phyloP scores from a whole-genome alignment of 92 coral and sea anemone species.

The Epizoanthus illoricatus region DNA sequence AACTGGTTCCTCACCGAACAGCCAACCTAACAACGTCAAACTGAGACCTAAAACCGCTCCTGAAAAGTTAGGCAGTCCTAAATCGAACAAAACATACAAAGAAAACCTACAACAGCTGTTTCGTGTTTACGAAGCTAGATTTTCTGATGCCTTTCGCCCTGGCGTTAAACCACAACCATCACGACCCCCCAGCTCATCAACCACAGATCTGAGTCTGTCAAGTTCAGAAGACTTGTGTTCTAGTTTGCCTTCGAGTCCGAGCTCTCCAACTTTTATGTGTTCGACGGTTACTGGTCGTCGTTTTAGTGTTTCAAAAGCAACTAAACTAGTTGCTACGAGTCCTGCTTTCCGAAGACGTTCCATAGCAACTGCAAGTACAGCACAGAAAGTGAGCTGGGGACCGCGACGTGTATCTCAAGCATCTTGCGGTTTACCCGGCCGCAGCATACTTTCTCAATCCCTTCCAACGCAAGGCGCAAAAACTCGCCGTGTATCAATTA shows the following conservation, averaged over 20 bases:
- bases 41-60: slow-evolving; percentile 72
- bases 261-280: slow-evolving; percentile 32
- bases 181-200: slow-evolving; percentile 15
- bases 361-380: slow-evolving; percentile 54
- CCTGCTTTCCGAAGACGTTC: slow-evolving; percentile 64
- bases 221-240: slow-evolving; percentile 57
- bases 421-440: slow-evolving; percentile 33
- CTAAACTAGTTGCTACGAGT: slow-evolving; percentile 41
- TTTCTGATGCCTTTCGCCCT: slow-evolving; percentile 62
- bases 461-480: slow-evolving; percentile 38
- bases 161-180: slow-evolving; percentile 55
- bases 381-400: slow-evolving; percentile 11
- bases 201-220: slow-evolving; percentile 33
- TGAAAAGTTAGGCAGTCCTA: slow-evolving; percentile 23
- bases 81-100: slow-evolving; percentile 50
- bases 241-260: slow-evolving; percentile 15
- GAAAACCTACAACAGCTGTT: slow-evolving; percentile 60
- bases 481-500: slow-evolving; percentile 74
- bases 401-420: slow-evolving; percentile 48
- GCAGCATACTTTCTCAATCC: slow-evolving; percentile 48
- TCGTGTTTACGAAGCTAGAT: slow-evolving; percentile 67
- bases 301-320: slow-evolving; percentile 58
- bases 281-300: slow-evolving; percentile 42
- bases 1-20: not conserved
- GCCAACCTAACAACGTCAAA: slow-evolving; percentile 4